These are phyloP conservation scores for Perognathus longimembris DNA, from an alignment of 2,113 vertebrate genomes.

Conservation along the genomic window DNA sequence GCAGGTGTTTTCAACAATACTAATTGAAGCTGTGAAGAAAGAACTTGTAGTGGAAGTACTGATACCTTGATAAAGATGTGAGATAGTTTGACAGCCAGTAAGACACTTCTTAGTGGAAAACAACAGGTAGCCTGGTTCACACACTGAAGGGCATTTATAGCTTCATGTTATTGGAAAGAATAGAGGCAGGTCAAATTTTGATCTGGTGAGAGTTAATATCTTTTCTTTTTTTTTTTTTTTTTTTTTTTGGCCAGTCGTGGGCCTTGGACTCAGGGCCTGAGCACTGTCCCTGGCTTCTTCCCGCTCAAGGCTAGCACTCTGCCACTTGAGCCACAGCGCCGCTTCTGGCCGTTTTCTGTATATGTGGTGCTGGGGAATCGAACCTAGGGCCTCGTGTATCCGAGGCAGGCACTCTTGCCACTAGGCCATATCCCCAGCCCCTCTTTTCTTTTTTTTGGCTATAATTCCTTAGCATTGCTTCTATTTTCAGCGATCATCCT, in stretches of 20 bases:
- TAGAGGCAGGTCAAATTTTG: neutral
- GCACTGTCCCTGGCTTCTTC: no score
- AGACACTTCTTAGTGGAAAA: neutral
- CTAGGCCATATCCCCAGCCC: no score
- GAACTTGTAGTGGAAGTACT: neutral
- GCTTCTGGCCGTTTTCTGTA: no score
- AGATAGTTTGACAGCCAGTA: neutral
- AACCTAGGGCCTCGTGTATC: no score
- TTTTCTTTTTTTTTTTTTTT: neutral
- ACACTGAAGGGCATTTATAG: neutral
- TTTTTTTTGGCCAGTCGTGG: no score
- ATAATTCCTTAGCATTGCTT: neutral
- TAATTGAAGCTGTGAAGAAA: constrained; percentile 22
- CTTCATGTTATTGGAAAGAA: neutral
- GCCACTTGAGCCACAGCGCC: no score
- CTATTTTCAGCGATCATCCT: neutral
- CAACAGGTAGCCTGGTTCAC: neutral
- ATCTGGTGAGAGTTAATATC: neutral
- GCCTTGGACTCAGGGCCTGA: no score
- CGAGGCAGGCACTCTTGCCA: no score
- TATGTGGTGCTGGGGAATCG: no score
- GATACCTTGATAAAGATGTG: neutral
- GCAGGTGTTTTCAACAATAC: constrained; percentile 50
- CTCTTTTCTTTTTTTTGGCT: neutral
- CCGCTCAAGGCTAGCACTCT: no score